Base-by-base conservation (phyloP, 1,140 invertebrate genomes). In the Spodoptera litura region DNA sequence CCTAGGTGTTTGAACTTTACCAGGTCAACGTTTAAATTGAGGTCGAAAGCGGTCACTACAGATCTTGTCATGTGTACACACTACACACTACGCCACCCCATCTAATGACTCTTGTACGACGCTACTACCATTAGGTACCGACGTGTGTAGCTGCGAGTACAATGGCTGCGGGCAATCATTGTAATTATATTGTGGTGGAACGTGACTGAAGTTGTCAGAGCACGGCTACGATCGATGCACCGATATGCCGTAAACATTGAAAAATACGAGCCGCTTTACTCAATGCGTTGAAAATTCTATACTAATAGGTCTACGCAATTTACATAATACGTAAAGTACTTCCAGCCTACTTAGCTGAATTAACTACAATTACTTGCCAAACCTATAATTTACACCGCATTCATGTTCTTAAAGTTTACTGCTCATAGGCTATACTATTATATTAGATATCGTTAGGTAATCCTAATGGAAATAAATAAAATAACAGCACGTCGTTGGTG, bases 1-100 rank as follows among this genome's bases (percentile, higher is more conserved):
- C 61, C 73, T 83, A 78, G 78, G 80, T 84, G 78, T 86, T 81
- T 88, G 84, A 88, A 86, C 81, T 84, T 84, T 82, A 80, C 72
- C 84, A 85, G 88, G 89, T 91, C 87, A 90, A 84, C 61, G 77
- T 83, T 87, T 89, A 88, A 90, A 90, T 88, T 91, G 89, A 82
- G 88, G 89, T 91, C 89, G 85, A 85, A 90, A 81, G 82, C 86
- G 86, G 87, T 84, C 88, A 86, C 78, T 83, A 81, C 81, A 75
- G 85, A 86, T 83, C 83, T 88, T 87, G 83, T 81, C 52, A 78
- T 75, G 62, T 49, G 59, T 66, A 79, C 71, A 66, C 58, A 72
- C 52, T 75, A 71, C 53, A 66, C 58, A 72, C 52, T 75, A 71
- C 53, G 76, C 55, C 27, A 70, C 53, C 51, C 38, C 49, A 44